Base-by-base conservation (phyloP, 2,113 vertebrate genomes). In the Anoplopoma fimbria region DNA sequence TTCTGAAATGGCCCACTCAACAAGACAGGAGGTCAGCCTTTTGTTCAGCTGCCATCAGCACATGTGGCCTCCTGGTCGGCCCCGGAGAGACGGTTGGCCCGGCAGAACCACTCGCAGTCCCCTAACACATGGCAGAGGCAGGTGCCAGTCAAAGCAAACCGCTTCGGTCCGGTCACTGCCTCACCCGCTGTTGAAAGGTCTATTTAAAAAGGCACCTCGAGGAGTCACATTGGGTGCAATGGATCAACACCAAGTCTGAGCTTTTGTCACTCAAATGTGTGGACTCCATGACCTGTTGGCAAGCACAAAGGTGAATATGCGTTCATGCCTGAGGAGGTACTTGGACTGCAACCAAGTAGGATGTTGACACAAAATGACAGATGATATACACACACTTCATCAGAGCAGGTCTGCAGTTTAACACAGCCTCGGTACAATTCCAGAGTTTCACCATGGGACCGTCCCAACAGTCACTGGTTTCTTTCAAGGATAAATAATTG, bases 41-140 rank as follows among this genome's bases (percentile, higher is more conserved):
- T 92, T 92, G 92, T 93, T 84, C 69, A 75, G 81, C 88, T 93
- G 92, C 86, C 93, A 93, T 91, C 84, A 78, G 83, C 91, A 91
- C 89, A 91, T 92, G 89, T 27, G 84, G 47, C 79, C 77, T 83
- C 74, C 80, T 51, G 79, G 58, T 51, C 4, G 33, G 25, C 74
- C 79, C 68, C 67, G 14, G 4, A 5, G 4, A 5, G 42, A 15
- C 36, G 1, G 36, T 38, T 63, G 71, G 69, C 75, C 17, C 7
- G 1, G 65, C 69, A 6, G n/a, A 36, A 63, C 63, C 67, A 6
- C 77, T 63, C 64, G 2, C 69, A 2, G 5, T 71, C 68, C 34
- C 51, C 42, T 0, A 85, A 88, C 74, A 87, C 84, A 78, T 76
- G 81, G 69, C 89, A 68, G 69, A 69, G 84, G 81, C 86, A 84